phyloP scores from a whole-genome alignment of 2,113 vertebrate genomes.

The Nyctereutes procyonoides region DNA sequence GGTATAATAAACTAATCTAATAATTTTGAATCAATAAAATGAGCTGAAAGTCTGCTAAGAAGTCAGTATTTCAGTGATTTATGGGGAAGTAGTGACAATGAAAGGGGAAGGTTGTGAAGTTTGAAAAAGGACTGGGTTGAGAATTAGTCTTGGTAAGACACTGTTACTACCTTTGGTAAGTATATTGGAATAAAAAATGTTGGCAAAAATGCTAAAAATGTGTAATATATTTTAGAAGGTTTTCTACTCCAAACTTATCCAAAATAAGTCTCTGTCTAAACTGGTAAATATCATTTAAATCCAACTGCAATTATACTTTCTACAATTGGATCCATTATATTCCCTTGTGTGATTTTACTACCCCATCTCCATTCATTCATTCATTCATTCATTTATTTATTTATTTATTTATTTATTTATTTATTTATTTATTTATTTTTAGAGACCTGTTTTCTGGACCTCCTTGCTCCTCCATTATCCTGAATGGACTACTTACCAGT shows the following conservation, averaged over 20 bases:
- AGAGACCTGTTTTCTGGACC: background rate
- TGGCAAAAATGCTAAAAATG: background rate
- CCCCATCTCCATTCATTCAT: background rate
- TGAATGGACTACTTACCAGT: background rate
- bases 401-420: too few species aligned
- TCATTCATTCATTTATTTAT: too few species aligned
- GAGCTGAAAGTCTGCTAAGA: background rate
- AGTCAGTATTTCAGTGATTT: constrained; percentile 34
- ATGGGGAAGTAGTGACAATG: background rate
- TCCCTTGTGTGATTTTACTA: background rate
- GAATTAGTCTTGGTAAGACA: background rate
- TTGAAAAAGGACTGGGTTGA: background rate
- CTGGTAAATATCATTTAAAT: background rate
- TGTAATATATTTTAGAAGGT: background rate
- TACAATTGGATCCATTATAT: background rate
- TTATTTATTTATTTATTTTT: too few species aligned
- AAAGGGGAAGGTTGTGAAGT: background rate
- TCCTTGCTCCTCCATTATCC: background rate
- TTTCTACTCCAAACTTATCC: background rate
- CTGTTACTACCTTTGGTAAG: background rate
- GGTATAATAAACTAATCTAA: background rate
- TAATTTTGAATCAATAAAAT: constrained; percentile 45
- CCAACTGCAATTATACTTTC: background rate
- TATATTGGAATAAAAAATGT: background rate
- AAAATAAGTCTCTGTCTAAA: constrained; percentile 12